Conservation (phyloP, 2,797 vertebrate species). For the Gallinago nigripennis region DNA sequence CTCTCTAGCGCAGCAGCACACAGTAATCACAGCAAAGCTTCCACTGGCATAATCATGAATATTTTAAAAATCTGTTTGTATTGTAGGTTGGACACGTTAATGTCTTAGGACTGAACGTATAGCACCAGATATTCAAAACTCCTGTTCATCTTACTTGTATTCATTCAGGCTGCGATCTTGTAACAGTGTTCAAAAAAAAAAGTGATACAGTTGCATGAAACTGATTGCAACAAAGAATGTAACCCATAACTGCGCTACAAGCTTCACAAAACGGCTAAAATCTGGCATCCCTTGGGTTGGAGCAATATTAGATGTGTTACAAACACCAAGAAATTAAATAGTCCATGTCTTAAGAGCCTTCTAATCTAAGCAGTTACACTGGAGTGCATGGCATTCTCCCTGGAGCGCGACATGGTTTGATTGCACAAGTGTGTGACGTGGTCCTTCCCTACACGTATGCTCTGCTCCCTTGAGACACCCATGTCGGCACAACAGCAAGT, state of each 20-base stretch:
- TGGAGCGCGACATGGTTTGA: background rate
- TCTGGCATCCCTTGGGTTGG: background rate
- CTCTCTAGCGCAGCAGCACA: background rate
- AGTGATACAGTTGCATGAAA: background rate
- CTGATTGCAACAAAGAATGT: background rate
- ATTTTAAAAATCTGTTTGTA: background rate
- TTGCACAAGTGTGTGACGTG: background rate
- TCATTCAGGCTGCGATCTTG: background rate
- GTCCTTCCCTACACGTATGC: background rate
- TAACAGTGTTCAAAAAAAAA: background rate
- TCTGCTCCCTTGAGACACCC: background rate
- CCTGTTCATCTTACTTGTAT: background rate
- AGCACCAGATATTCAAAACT: background rate
- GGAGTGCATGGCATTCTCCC: background rate
- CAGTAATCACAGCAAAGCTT: background rate
- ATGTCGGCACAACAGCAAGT: background rate
- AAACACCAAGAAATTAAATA: background rate
- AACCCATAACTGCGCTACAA: background rate
- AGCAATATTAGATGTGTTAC: background rate
- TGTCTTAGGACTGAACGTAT: background rate
- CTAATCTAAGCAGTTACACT: background rate
- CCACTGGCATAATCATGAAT: background rate
- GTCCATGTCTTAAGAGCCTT: background rate
- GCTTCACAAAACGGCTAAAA: background rate
- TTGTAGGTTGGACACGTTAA: background rate